Evolutionary conservation across 2,113 vertebrate species (phyloP), one percentile per base, ranked within the genome.

Genomic region (cat (Felis catus)): DNA sequence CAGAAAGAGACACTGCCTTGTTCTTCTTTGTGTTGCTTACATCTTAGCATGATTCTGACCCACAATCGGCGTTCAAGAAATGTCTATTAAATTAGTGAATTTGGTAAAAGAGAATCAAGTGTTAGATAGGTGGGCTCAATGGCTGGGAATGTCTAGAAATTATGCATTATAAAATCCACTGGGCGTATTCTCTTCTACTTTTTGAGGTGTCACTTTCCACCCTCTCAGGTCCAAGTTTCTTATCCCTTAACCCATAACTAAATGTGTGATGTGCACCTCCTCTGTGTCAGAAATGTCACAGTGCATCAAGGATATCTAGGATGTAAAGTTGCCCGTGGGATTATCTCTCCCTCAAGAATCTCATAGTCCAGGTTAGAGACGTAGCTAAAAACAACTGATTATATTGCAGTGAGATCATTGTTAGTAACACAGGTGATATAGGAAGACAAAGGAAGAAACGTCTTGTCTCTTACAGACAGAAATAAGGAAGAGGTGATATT

Each of bases 21-120:
- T 70, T 81, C 31, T 68, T 87, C 48, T 88, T 31, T 92, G 31
- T 74, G 25, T 82, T 86, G 16, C 31, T 71, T 23, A 12, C 41
- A 27, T 88, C 33, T 95, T 85, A 71, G 29, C 82, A 89, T 21
- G 53, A 23, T 74, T 74, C 61, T 71, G 39, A 82, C 41, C 84
- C 65, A 51, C n/a, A 88, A 36, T 3, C 79, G 23, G 25, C 10
- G 48, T 53, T 92, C 70, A 92, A 95, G 65, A 91, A 81, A 53
- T 53, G 66, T 45, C 66, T 55, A 21, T n/a, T 61, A 14, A 86
- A 78, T 78, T 27, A 86, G 51, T 73, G 7, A 51, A 29, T 78
- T 85, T 95, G 65, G 15, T 89, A 81, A 76, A 93, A 93, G 81
- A 94, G 61, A 91, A 87, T 94, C 13, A 23, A 45, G 3, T 65